Evolutionary conservation across 2,113 vertebrate species (phyloP), one percentile per base, ranked within the genome.

Genomic region (Orycteropus afer): DNA sequence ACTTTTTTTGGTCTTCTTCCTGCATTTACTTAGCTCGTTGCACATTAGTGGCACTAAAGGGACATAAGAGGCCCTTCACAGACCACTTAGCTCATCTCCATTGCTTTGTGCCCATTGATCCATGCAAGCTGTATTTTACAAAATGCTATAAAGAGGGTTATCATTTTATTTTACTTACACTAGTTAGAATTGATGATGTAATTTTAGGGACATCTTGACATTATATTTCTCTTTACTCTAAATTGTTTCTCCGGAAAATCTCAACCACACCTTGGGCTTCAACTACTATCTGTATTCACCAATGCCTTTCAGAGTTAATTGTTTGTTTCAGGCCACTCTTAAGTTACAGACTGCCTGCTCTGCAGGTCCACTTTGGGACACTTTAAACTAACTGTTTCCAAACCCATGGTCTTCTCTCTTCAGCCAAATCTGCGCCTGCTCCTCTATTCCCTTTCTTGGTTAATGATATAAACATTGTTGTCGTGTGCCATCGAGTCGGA

Each of bases 151-250:
- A 22, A 94, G n/a, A 77, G 29, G 13, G 57, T 89, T 97, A 92
- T 96, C 83, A 83, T 74, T 93, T 94, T 47, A 86, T 96, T 93
- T 96, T 93, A 49, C 27, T 86, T 81, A 73, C 27, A 55, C 55
- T 90, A 80, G 57, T 90, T 80, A 80, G 79, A 86, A 93, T 59
- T 77, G 80, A 93, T 73, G 32, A 55, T 83, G 18, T 86, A 88
- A 89, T 95, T 92, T 94, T 78, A 29, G 83, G 85, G 61, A 59
- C 86, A 97, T 88, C 76, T 53, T 95, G 95, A 95, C 94, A 96
- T 92, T 78, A 61, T 63, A 76, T 69, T 85, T 88, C 34, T 78
- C 13, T 87, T 86, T 73, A 65, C 6, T 90, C 14, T 86, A 67
- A 91, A 82, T 45, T 65, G 9, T 29, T 27, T 47, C 27, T 47